Conservation (phyloP, 2,888 invertebrate species). For the Tenthredo amoena region DNA sequence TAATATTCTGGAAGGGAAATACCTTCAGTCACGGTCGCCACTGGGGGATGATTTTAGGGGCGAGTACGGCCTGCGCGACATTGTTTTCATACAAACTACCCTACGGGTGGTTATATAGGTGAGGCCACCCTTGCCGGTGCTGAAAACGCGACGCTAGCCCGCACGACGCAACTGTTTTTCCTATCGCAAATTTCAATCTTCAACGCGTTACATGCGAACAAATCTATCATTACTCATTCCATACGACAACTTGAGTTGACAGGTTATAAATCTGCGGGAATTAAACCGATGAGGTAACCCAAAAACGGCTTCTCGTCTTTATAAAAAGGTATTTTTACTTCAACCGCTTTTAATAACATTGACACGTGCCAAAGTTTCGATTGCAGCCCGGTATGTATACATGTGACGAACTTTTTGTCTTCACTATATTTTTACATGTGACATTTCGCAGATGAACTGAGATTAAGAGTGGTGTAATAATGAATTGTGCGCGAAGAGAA, state of each 20-base stretch:
- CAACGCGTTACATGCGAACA: slow-evolving; percentile 62
- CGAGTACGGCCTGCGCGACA: slow-evolving; percentile 57
- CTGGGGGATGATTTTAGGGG: slow-evolving; percentile 50
- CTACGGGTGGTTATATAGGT: slow-evolving; percentile 46
- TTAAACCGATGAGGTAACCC: slow-evolving; percentile 36
- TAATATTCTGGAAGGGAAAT: slow-evolving; percentile 49
- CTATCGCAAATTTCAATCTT: slow-evolving; percentile 64
- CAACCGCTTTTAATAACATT: not conserved
- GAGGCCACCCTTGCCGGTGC: not conserved
- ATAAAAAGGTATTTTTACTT: not conserved
- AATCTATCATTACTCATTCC: slow-evolving; percentile 71
- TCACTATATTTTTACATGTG: not conserved
- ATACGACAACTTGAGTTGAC: slow-evolving; percentile 64
- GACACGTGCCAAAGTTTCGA: not conserved
- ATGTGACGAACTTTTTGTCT: not conserved
- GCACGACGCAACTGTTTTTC: slow-evolving; percentile 58
- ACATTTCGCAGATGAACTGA: not conserved
- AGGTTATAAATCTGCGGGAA: slow-evolving; percentile 66
- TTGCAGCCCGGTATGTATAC: not conserved
- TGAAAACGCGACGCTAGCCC: not conserved
- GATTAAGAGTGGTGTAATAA: not conserved
- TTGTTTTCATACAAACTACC: slow-evolving; percentile 64
- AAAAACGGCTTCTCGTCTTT: not conserved
- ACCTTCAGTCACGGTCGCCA: slow-evolving; percentile 48
- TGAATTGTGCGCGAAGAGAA: not conserved